These are phyloP conservation scores for Pempheris klunzingeri DNA, from an alignment of 2,797 vertebrate species.

Conservation along the genomic window DNA sequence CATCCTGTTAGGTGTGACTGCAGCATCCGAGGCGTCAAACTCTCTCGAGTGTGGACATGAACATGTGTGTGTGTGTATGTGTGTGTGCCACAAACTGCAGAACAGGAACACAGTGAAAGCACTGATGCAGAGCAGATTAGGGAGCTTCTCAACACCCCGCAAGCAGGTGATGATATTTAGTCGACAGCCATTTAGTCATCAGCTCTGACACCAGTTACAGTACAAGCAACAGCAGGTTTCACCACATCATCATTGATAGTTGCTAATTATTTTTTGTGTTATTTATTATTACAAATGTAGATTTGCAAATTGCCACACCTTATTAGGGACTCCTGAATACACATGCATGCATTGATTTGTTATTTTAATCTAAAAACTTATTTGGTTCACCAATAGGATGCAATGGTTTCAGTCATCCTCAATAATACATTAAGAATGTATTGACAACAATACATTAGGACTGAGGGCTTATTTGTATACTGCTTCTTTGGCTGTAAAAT, in stretches of 20 bases:
- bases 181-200: slow-evolving; percentile 6
- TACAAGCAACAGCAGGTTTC: not conserved
- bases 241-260: not conserved
- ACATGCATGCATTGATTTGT: not conserved
- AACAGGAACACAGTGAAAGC: not conserved
- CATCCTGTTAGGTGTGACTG: slow-evolving; percentile 46
- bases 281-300: not conserved
- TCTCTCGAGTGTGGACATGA: slow-evolving; percentile 4
- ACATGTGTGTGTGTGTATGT: slow-evolving; percentile 4
- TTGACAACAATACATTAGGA: not conserved
- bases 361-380: not conserved
- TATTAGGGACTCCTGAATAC: not conserved
- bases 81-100: not conserved
- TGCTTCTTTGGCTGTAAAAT: not conserved
- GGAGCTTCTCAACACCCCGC: slow-evolving; percentile 19
- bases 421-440: no score
- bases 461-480: not conserved
- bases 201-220: slow-evolving; percentile 10
- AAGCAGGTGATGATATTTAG: slow-evolving; percentile 20
- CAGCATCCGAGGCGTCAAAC: slow-evolving; percentile 36
- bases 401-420: not conserved
- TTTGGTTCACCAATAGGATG: no score
- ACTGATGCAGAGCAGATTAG: not conserved
- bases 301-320: not conserved
- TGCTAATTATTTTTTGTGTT: not conserved